These are phyloP conservation scores for Bos javanicus DNA, from an alignment of 2,113 vertebrate genomes.

Conservation along the genomic window DNA sequence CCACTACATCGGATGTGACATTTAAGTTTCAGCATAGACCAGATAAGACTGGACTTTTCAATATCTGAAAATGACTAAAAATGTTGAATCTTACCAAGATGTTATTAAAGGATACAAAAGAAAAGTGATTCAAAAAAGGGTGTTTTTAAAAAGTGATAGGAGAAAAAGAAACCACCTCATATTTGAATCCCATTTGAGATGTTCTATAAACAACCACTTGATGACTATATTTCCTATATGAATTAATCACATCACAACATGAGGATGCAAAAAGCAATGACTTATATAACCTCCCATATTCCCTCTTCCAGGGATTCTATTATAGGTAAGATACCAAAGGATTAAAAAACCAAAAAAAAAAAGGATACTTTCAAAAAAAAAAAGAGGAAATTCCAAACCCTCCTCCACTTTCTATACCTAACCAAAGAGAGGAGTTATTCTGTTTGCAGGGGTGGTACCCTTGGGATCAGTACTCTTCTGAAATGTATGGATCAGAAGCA, in stretches of 20 bases:
- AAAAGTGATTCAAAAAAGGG: background rate
- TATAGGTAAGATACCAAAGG: background rate
- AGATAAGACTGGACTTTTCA: background rate
- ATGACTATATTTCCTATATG: background rate
- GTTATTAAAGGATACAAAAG: background rate
- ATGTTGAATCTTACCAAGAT: background rate
- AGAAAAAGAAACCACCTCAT: constrained; percentile 29
- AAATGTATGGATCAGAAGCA: background rate
- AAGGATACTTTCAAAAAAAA: background rate
- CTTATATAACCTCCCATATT: background rate
- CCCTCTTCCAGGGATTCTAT: background rate
- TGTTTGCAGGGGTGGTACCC: background rate
- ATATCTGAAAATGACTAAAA: background rate
- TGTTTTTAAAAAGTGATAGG: background rate
- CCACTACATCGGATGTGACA: background rate
- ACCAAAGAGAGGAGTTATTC: background rate
- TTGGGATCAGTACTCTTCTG: background rate
- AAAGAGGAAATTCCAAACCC: background rate
- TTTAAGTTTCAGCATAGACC: constrained; percentile 19
- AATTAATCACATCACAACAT: background rate
- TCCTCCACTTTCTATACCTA: background rate
- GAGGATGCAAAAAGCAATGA: background rate
- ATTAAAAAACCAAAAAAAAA: background rate
- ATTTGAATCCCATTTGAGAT: background rate
- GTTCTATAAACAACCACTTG: background rate